Evolutionary conservation across 2,888 invertebrate species (phyloP).

Genomic region (Tortricodes alternella): DNA sequence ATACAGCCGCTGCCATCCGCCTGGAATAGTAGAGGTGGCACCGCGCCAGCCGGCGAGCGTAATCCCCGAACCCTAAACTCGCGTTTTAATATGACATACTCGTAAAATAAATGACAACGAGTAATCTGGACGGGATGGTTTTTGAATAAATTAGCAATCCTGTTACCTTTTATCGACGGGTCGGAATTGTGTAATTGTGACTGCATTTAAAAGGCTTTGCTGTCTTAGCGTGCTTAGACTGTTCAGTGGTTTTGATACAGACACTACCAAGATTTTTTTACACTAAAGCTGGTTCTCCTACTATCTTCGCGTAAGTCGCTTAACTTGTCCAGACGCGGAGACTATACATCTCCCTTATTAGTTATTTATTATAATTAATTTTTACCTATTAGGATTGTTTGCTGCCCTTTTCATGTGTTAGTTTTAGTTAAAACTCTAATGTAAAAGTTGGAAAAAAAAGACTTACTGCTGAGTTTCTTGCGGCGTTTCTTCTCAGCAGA

Average conservation of each 20-base stretch:
- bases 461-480: too few species aligned
- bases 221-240: not conserved
- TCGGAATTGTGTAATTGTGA: slow-evolving; percentile 20
- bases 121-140: slow-evolving; percentile 38
- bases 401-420: too few species aligned
- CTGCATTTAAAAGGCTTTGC: not conserved
- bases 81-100: slow-evolving; percentile 41
- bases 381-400: too few species aligned
- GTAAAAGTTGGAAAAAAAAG: too few species aligned
- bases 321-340: too few species aligned
- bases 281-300: too few species aligned
- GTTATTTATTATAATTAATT: too few species aligned
- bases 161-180: slow-evolving; percentile 29
- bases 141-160: slow-evolving; percentile 43
- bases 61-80: slow-evolving; percentile 46
- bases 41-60: slow-evolving; percentile 49
- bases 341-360: too few species aligned
- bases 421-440: too few species aligned
- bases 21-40: slow-evolving; percentile 44
- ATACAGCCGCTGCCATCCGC: slow-evolving; percentile 38
- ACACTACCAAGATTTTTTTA: too few species aligned
- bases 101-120: slow-evolving; percentile 31
- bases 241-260: not conserved
- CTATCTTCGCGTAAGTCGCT: too few species aligned
- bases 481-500: too few species aligned